phyloP scores from a whole-genome alignment of 2,797 vertebrate genomes.

The Cercopithecus neglectus region DNA sequence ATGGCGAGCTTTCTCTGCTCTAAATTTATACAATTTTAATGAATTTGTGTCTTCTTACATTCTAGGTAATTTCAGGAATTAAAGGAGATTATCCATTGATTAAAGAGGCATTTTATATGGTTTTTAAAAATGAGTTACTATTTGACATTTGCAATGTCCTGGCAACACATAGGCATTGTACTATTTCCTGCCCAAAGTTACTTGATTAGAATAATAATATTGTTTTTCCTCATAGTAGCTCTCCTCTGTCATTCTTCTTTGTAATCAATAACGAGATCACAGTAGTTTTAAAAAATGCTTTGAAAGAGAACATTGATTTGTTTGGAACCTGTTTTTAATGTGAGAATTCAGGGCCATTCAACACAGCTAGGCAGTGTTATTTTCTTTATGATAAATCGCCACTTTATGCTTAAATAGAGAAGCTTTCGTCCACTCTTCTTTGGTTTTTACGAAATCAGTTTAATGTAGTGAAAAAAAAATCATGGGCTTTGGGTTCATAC shows the following conservation, averaged over 20 bases:
- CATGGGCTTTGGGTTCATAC: background rate
- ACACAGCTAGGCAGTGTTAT: background rate
- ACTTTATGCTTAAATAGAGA: background rate
- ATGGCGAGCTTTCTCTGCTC: background rate
- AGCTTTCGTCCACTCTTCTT: background rate
- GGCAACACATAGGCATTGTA: background rate
- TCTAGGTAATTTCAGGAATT: slow-evolving; percentile 14
- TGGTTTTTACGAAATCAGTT: background rate
- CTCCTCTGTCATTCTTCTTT: background rate
- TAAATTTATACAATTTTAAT: slow-evolving; percentile 3
- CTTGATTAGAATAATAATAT: background rate
- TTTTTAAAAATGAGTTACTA: background rate
- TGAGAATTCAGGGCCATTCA: background rate
- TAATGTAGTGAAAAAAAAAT: background rate
- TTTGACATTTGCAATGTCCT: background rate
- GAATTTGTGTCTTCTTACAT: background rate
- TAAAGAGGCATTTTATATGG: background rate
- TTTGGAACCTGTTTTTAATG: background rate
- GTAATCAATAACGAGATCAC: background rate
- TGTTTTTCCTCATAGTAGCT: background rate
- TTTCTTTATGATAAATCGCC: slow-evolving; percentile 49
- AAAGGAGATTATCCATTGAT: background rate
- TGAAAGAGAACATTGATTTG: slow-evolving; percentile 22
- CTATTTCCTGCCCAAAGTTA: background rate
- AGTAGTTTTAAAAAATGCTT: background rate